Base-by-base conservation (phyloP, 1,140 invertebrate genomes). In the Anastatus disparis region DNA sequence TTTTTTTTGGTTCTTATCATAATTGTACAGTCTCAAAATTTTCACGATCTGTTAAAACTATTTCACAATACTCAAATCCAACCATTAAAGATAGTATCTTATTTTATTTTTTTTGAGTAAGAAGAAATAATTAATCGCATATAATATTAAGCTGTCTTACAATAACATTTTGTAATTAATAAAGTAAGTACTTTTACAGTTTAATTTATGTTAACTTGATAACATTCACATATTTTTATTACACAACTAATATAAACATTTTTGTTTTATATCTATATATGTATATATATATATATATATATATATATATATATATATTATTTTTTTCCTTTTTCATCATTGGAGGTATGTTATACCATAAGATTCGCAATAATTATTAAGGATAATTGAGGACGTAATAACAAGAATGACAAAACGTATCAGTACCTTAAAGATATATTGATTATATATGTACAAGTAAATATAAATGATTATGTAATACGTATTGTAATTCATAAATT, bases 221-320 rank as follows among this genome's bases (percentile, higher is more conserved):
- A 55, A 61, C 65, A 69, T 61, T 69, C 46, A 52, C 66, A 69
- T 61, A 56, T 55, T 53, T 56, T 24, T 40, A 35, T 53, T 59
- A 20, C 35, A 48, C 35, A 70, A 55, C 31, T 26, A n/a, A n/a
- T n/a, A n/a, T n/a, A n/a, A n/a, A n/a, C n/a, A n/a, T n/a, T n/a
- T n/a, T n/a, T n/a, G n/a, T n/a, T n/a, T n/a, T n/a, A n/a, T n/a
- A 63, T 70, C 44, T 70, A 55, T 61, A 70, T 31, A 55, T 55
- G 58, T 69, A 55, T 70, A 55, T 62, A 70, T 38, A 55, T 55
- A 61, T n/a, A n/a, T n/a, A n/a, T n/a, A n/a, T n/a, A n/a, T n/a
- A n/a, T n/a, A 38, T 67, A 31, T 48, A 44, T 22, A 35, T 31
- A 35, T 35, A 35, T 56, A 0, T 35, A 44, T 67, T n/a, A 48